Base-by-base conservation (phyloP, 2,888 invertebrate species). In the Cyclophora albipunctata region DNA sequence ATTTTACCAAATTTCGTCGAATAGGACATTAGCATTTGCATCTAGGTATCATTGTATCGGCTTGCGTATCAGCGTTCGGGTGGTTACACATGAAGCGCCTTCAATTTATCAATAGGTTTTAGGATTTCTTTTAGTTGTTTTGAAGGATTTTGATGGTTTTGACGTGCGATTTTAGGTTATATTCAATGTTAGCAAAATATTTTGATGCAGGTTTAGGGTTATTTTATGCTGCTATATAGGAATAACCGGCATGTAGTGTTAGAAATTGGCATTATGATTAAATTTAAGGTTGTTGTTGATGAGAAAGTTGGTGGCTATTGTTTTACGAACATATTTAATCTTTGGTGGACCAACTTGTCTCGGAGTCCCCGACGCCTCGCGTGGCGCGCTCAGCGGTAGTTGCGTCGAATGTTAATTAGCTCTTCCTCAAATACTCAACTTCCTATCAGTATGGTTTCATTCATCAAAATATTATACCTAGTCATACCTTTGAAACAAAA, bases 11-110 rank as follows among this genome's bases (percentile, higher is more conserved):
- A 85, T 78, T 84, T 87, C 78, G 79, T 85, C 82, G 87, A 87
- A 86, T 88, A 85, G 85, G 84, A 82, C 84, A 86, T 87, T 84
- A 86, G 84, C 84, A 89, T 87, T 87, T 83, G 84, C 83, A 81
- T 84, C 84, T 85, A 86, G 84, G 84, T 86, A 86, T 84, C 82
- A 83, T 82, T 86, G 84, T 85, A 84, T 86, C 78, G 81, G 84
- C 75, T 83, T 75, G 85, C 84, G 84, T 86, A 86, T 84, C 81
- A 76, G 75, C 72, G 82, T 78, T 75, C 79, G 81, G 78, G 67
- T 77, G 75, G 76, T 71, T 71, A 78, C 74, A 73, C 75, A 72
- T 71, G 70, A 73, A 74, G 71, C 73, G 64, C 65, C 64, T 71
- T 67, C 60, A 67, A 64, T 75, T 42, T 75, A 69, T 64, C 63